Evolutionary conservation across 2,888 invertebrate genomes (phyloP), one percentile per base, ranked within the genome.

Genomic region (Gnatocerus cornutus): DNA sequence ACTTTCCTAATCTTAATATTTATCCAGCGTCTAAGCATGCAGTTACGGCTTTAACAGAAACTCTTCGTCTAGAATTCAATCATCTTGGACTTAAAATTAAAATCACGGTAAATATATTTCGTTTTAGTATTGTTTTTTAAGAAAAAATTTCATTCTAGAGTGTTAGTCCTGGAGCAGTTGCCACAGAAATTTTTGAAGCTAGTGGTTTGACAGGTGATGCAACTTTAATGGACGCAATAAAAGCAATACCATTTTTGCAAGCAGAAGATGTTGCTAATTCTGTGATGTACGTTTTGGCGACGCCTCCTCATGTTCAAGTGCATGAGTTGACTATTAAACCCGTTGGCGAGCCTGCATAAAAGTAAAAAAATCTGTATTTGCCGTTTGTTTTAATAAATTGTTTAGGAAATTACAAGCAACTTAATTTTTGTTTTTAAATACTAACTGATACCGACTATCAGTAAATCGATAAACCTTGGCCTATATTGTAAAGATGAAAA

Each of bases 11-110:
- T 1, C 33, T 72, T 4, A 75, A 75, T 61, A 69, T 74, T 5
- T 75, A 76, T 48, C 58, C 71, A 1, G 74, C 76, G n/a, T 75
- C 74, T 0, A 76, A 76, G 61, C 59, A 56, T 56, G 74, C 74
- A 5, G 73, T 76, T 6, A 75, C 72, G 12, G 74, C 75, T 8
- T 53, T 76, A n/a, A 70, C 74, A 1, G 72, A 75, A 61, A 71
- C 71, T 10, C 50, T 74, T 8, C 46, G 68, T 9, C 67, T 71
- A 10, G 74, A 76, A 58, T 52, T 76, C 50, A 64, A 46, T 6
- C 27, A 48, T 12, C 14, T 66, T 12, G 66, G 66, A 9, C 65
- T 58, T 14, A 70, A 63, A 64, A 72, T 68, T n/a, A 72, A 72
- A 59, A 53, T 72, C 10, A 64, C 72, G 10, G 72, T 72, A 46